Evolutionary conservation across 1,140 invertebrate species (phyloP), one percentile per base, ranked within the genome.

Genomic region (Ephestia elutella): DNA sequence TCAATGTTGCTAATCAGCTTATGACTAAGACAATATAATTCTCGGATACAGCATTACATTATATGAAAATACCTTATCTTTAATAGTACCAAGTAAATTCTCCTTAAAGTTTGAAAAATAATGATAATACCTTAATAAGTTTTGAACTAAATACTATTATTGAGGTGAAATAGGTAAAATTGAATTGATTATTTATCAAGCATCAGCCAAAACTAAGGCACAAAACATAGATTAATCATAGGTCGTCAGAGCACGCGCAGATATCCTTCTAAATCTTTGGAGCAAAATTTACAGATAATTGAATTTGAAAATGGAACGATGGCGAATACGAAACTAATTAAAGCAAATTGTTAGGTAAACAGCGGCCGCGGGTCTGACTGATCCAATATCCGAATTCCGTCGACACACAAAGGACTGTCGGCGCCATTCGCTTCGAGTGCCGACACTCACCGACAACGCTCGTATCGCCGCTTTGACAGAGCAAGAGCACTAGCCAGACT

Each of bases 381-480:
- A 81, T 78, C 73, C 76, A 81, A 86, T 82, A 86, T 77, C 78
- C 78, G 74, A 82, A 82, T 84, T 77, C 75, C 74, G 77, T 75
- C 68, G 70, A 74, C 73, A 68, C 62, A 70, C 71, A 84, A 84
- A 25, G 80, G 74, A 70, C 65, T 82, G 82, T 78, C 80, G 75
- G 63, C 65, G 57, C 75, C 73, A 57, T 66, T 67, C 66, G 63
- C 73, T 73, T 72, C 71, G 65, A 70, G 63, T 49, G 58, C 53
- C 18, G 38, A 15, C 38, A n/a, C 1, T 15, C 38, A 44, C 38
- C 7, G 13, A 44, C 38, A 1, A 44, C 0, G 13, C 13, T 44
- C 1, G 3, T 15, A 17, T 44, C 38, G 56, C 20, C 32, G 32
- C 49, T 59, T 53, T 59, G 57, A 54, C 10, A 38, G 21, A 25